Evolutionary conservation across 2,797 vertebrate species (phyloP).

Genomic region (Halcyon chelicuti): DNA sequence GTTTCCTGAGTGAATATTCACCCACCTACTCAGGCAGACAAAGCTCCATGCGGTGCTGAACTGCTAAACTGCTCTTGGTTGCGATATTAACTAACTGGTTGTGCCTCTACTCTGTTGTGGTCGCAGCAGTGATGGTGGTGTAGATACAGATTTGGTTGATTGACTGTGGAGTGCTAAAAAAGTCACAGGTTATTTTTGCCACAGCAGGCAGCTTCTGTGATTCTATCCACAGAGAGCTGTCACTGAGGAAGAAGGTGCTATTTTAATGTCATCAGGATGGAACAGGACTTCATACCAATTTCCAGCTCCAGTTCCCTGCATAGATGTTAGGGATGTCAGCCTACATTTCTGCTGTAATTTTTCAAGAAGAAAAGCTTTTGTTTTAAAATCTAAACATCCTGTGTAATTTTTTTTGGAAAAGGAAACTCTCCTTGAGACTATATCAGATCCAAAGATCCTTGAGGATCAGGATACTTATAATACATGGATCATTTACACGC

Average conservation of each 20-base stretch:
- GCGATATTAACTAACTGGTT: neutral
- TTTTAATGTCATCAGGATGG: constrained; percentile 32
- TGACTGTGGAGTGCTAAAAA: neutral
- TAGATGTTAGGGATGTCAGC: constrained; percentile 12
- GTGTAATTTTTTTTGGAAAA: neutral
- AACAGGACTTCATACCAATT: constrained; percentile 27
- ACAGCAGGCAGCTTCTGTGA: neutral
- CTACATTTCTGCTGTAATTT: constrained; percentile 21
- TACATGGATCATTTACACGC: constrained; percentile 31
- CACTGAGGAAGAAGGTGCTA: neutral
- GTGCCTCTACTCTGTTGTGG: neutral
- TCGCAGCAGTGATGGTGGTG: neutral
- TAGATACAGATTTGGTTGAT: neutral
- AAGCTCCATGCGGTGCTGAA: neutral
- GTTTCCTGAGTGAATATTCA: constrained; percentile 21
- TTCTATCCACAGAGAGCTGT: neutral
- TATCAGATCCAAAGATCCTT: constrained; percentile 24
- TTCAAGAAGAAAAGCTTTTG: constrained; percentile 21
- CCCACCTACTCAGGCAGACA: neutral
- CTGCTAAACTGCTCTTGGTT: neutral
- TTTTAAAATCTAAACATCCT: neutral
- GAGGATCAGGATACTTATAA: constrained; percentile 26
- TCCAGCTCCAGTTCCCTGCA: neutral
- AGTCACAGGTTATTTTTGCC: constrained; percentile 38
- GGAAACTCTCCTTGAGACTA: neutral